A percentile compares a stretch with the other conserved stretches of the same genome.
These are phyloP conservation scores for Anguilla japonica DNA, from an alignment of 2,113 vertebrate genomes.

Conservation along the genomic window DNA sequence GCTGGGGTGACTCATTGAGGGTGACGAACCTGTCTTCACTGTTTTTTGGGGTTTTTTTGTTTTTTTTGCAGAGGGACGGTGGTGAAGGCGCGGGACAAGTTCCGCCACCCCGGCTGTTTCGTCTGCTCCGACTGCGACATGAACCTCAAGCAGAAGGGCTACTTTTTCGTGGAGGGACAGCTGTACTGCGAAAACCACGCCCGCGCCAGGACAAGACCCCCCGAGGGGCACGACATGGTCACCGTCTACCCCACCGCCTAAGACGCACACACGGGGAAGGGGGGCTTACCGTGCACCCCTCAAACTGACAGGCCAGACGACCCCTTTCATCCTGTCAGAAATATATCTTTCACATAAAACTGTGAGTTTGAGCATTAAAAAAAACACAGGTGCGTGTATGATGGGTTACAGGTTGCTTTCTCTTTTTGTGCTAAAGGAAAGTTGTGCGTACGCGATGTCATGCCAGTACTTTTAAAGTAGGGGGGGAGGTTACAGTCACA, in stretches of 20 bases:
- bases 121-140: conserved; percentile 83
- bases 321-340: not conserved
- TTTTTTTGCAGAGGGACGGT: conserved; percentile 70
- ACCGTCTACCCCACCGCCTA: conserved; percentile 76
- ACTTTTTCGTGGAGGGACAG: conserved; percentile 85
- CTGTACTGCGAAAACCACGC: conserved; percentile 83
- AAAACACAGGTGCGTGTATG: not conserved
- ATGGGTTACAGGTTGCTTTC: not conserved
- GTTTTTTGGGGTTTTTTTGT: not conserved
- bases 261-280: not conserved
- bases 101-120: conserved; percentile 82
- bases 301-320: not conserved
- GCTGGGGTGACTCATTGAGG: too few relatives aligned
- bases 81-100: conserved; percentile 83
- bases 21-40: too few relatives aligned
- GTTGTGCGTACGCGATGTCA: not conserved
- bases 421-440: not conserved
- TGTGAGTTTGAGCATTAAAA: not conserved
- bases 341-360: not conserved
- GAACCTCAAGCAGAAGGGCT: conserved; percentile 86
- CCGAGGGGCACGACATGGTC: conserved; percentile 79
- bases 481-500: not conserved
- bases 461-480: not conserved
- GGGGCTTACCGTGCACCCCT: not conserved
- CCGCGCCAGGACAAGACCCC: conserved; percentile 73